Evolutionary conservation across 2,888 invertebrate genomes (phyloP).

Genomic region (Dorcus parallelipipedus): DNA sequence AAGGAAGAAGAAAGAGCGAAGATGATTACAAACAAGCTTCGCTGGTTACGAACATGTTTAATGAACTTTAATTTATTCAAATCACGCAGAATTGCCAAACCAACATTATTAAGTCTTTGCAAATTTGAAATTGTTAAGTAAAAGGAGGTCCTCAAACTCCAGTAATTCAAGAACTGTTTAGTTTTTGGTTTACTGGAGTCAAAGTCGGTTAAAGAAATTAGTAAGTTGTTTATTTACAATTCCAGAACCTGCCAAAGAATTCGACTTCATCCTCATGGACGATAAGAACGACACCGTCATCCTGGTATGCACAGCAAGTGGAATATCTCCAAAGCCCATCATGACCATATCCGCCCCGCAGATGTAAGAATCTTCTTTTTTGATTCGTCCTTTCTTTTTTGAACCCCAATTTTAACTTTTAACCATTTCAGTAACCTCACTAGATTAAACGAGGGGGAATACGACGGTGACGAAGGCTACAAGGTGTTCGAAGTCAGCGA

Average conservation of each 20-base stretch:
- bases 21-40: too few relatives aligned
- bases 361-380: slow-evolving; percentile 24
- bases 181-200: too few relatives aligned
- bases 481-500: slow-evolving; percentile 21
- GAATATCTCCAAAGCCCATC: slow-evolving; percentile 57
- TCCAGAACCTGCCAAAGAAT: slow-evolving; percentile 36
- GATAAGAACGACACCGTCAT: slow-evolving; percentile 49
- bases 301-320: slow-evolving; percentile 51
- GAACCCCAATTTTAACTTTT: background rate
- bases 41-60: too few relatives aligned
- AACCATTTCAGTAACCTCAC: slow-evolving; percentile 33
- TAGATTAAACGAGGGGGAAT: slow-evolving; percentile 5
- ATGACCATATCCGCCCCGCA: slow-evolving; percentile 35
- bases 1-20: too few relatives aligned
- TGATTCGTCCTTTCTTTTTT: too few relatives aligned
- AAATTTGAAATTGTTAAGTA: too few relatives aligned
- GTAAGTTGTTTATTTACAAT: slow-evolving; percentile 14
- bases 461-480: slow-evolving; percentile 14
- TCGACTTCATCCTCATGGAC: slow-evolving; percentile 31
- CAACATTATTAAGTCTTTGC: too few relatives aligned
- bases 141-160: too few relatives aligned
- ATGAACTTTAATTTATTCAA: too few relatives aligned
- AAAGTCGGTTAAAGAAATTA: too few relatives aligned
- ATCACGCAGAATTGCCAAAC: too few relatives aligned
- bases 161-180: too few relatives aligned